phyloP scores from a whole-genome alignment of 1,140 invertebrate species.

The Agrypnia vestita region DNA sequence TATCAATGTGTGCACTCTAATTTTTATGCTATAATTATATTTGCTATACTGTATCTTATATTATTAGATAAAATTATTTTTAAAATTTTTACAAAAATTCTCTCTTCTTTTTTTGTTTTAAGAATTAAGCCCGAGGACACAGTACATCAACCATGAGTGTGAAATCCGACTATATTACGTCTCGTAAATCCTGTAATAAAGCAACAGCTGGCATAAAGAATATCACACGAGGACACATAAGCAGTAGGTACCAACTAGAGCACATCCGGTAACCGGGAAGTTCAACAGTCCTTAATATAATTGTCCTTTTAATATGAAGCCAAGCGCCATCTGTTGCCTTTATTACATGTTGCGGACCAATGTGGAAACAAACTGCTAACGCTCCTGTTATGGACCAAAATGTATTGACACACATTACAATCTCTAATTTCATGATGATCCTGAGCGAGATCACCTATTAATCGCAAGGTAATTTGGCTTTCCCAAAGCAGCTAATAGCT shows the following conservation, averaged over 20 bases:
- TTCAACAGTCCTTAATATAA: background rate
- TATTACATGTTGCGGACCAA: background rate
- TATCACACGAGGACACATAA: background rate
- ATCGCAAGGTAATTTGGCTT: no score
- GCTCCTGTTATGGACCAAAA: background rate
- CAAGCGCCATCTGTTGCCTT: background rate
- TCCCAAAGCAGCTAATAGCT: no score
- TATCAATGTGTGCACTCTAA: no score
- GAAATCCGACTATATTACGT: conserved; percentile 18
- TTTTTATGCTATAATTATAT: no score
- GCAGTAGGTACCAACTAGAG: no score
- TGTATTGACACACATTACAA: background rate
- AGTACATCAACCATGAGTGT: background rate
- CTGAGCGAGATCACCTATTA: no score
- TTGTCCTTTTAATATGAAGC: conserved; percentile 2
- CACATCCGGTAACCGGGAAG: background rate
- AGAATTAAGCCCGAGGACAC: no score
- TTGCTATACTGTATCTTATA: no score
- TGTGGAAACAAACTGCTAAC: background rate
- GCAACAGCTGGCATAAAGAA: conserved; percentile 1
- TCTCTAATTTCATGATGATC: background rate
- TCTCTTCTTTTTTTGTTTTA: no score
- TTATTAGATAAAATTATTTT: no score
- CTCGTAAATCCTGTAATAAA: conserved; percentile 30
- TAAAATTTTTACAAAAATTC: no score